phyloP scores from a whole-genome alignment of 2,888 invertebrate species.

The Caenorhabditis doughertyi region DNA sequence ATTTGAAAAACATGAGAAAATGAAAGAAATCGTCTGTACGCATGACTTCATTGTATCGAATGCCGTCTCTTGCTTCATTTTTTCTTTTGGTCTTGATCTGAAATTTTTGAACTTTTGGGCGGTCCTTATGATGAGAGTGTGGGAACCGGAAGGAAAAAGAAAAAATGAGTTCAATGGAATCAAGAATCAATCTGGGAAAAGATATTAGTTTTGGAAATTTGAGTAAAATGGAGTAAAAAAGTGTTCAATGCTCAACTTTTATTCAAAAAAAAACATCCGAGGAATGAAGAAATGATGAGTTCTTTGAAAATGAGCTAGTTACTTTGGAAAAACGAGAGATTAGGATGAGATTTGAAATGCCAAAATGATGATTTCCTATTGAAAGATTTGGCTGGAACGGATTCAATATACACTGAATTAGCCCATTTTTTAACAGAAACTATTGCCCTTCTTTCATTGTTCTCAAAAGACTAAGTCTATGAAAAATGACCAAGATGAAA shows the following conservation, averaged over 20 bases:
- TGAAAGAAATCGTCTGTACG: conserved; percentile 10
- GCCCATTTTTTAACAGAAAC: too few species aligned
- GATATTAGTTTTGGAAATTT: too few species aligned
- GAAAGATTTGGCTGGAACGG: too few species aligned
- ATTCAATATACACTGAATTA: too few species aligned
- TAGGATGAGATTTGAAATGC: not conserved
- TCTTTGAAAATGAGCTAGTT: not conserved
- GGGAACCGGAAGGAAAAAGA: not conserved
- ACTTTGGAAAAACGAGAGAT: not conserved
- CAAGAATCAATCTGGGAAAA: too few species aligned
- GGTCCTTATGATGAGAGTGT: not conserved
- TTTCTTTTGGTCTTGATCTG: too few species aligned
- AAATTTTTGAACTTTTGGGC: not conserved
- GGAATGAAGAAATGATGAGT: not conserved
- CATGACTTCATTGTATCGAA: conserved; percentile 36
- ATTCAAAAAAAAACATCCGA: not conserved
- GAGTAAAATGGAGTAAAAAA: too few species aligned
- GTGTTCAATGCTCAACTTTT: not conserved
- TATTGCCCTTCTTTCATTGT: too few species aligned
- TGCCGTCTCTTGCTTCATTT: conserved; percentile 7
- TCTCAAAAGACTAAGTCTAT: too few species aligned
- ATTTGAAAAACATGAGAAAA: conserved; percentile 18
- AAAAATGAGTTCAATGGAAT: too few species aligned
- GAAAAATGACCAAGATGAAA: too few species aligned
- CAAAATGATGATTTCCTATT: too few species aligned